These are phyloP conservation scores for Solea solea DNA, from an alignment of 2,113 vertebrate genomes.

Conservation along the genomic window DNA sequence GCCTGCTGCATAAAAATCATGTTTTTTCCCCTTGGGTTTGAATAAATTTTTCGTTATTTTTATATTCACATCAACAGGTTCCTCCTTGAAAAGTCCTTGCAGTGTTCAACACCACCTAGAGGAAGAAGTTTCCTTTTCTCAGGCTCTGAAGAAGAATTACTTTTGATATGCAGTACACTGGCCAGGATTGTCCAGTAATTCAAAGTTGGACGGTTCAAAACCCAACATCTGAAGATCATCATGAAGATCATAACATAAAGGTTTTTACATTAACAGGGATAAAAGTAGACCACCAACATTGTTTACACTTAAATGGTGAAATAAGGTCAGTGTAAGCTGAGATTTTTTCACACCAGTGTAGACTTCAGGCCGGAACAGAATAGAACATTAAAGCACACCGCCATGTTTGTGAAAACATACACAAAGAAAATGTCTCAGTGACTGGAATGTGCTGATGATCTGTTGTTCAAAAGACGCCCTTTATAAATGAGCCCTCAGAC, in stretches of 20 bases:
- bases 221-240: not conserved
- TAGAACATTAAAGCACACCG: slow-evolving; percentile 10
- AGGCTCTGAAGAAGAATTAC: slow-evolving; percentile 15
- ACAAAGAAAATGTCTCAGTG: slow-evolving; percentile 2
- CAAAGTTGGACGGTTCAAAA: not conserved
- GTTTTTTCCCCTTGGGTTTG: slow-evolving; percentile 1
- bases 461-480: not conserved
- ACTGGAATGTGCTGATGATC: slow-evolving; percentile 4
- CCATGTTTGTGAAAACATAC: slow-evolving; percentile 9
- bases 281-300: no score
- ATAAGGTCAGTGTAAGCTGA: no score
- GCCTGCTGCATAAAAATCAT: not conserved
- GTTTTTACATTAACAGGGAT: no score
- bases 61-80: slow-evolving; percentile 9
- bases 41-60: slow-evolving; percentile 12
- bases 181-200: not conserved
- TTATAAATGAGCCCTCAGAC: slow-evolving; percentile 17
- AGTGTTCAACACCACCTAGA: not conserved
- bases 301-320: no score
- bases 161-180: not conserved
- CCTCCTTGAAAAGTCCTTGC: slow-evolving; percentile 10
- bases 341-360: not conserved
- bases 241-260: no score
- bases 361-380: slow-evolving; percentile 26
- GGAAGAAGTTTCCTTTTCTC: not conserved